These are phyloP conservation scores for Brachyrhaphis roseni DNA, from an alignment of 2,797 vertebrate genomes.

Conservation along the genomic window DNA sequence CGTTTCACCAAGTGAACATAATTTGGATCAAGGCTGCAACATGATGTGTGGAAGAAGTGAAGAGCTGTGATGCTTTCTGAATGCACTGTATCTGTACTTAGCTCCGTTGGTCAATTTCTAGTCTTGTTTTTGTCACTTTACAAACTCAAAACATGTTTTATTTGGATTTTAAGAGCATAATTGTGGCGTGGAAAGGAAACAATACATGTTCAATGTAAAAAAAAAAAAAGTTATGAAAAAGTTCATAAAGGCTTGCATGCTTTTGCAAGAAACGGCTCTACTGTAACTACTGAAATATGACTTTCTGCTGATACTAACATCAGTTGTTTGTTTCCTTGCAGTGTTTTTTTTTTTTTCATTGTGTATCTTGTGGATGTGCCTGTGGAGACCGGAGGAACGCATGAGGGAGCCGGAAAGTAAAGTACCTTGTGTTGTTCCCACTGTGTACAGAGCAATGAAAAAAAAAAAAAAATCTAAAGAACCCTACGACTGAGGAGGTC, in stretches of 20 bases:
- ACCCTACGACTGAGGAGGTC: slow-evolving; percentile 70
- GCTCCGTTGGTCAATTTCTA: neutral
- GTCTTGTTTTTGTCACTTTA: neutral
- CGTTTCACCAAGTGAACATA: no score
- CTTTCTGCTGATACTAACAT: slow-evolving; percentile 36
- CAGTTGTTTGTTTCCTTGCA: slow-evolving; percentile 51
- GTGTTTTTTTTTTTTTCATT: slow-evolving; percentile 47
- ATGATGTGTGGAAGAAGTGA: no score
- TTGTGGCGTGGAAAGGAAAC: neutral
- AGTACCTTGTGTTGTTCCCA: slow-evolving; percentile 38
- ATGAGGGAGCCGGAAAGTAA: slow-evolving; percentile 50
- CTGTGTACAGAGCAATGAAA: slow-evolving; percentile 68
- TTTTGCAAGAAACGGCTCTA: neutral
- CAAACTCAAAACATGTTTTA: neutral
- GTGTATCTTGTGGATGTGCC: slow-evolving; percentile 46
- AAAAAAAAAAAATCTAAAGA: slow-evolving; percentile 68
- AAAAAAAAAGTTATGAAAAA: neutral
- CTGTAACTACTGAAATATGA: neutral
- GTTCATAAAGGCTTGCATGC: no score
- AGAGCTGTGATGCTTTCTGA: no score
- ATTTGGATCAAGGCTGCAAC: no score
- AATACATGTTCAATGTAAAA: no score
- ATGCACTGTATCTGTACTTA: neutral
- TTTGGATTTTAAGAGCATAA: neutral
- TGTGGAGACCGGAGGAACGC: slow-evolving; percentile 54